phyloP scores from a whole-genome alignment of 1,140 invertebrate genomes.

The Caenorhabditis remanei region DNA sequence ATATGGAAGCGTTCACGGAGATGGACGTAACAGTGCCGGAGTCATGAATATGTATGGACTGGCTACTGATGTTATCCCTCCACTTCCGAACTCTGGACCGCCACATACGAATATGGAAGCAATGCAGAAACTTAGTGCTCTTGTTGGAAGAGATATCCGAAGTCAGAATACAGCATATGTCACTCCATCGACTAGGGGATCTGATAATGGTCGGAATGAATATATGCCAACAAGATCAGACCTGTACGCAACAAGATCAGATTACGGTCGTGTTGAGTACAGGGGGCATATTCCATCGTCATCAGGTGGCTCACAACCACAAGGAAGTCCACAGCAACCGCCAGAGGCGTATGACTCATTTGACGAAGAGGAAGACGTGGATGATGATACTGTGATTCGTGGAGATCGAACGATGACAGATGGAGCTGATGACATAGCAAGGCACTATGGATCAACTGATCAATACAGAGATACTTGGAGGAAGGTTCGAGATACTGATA shows the following conservation, averaged over 20 bases:
- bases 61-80: slow-evolving; percentile 63
- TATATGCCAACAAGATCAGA: slow-evolving; percentile 19
- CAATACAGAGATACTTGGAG: slow-evolving; percentile 63
- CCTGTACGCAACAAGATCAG: slow-evolving; percentile 7
- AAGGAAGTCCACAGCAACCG: background rate
- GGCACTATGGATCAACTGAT: slow-evolving; percentile 60
- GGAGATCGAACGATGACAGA: slow-evolving; percentile 30
- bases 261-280: slow-evolving; percentile 41
- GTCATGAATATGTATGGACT: slow-evolving; percentile 62
- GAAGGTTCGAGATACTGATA: slow-evolving; percentile 59
- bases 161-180: slow-evolving; percentile 53
- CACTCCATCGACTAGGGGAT: background rate
- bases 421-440: slow-evolving; percentile 58
- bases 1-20: slow-evolving; percentile 60
- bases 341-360: slow-evolving; percentile 58
- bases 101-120: slow-evolving; percentile 16
- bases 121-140: slow-evolving; percentile 39
- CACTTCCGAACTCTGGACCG: slow-evolving; percentile 20
- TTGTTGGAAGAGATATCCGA: slow-evolving; percentile 53
- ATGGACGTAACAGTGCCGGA: slow-evolving; percentile 12
- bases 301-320: slow-evolving; percentile 21
- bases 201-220: slow-evolving; percentile 10
- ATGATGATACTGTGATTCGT: slow-evolving; percentile 36
- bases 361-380: slow-evolving; percentile 61
- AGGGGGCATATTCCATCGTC: background rate